Conservation (phyloP, 2,888 invertebrate genomes). For the Eilema griseolum region DNA sequence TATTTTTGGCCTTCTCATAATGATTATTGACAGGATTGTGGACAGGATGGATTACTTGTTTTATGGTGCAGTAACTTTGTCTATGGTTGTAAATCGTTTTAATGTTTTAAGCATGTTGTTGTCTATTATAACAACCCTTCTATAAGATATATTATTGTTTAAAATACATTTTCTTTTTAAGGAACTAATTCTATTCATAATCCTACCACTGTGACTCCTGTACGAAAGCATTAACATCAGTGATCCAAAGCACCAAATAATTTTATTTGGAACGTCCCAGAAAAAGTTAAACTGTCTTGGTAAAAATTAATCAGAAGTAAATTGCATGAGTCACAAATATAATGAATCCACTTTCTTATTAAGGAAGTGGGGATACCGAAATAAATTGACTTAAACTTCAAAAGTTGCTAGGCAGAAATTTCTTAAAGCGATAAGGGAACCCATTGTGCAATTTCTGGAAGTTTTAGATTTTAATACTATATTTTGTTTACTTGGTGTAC, state of each 20-base stretch:
- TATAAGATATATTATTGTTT: not conserved
- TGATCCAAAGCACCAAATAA: not conserved
- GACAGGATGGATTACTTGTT: slow-evolving; percentile 54
- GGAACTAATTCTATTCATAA: not conserved
- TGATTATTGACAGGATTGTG: slow-evolving; percentile 78
- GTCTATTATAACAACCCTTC: not conserved
- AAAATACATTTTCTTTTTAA: not conserved
- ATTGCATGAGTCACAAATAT: too few species aligned
- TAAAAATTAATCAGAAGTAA: too few species aligned
- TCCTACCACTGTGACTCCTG: not conserved
- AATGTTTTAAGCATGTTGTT: slow-evolving; percentile 23
- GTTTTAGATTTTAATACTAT: too few species aligned
- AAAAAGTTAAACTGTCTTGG: too few species aligned
- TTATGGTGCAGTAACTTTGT: slow-evolving; percentile 38
- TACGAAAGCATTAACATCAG: not conserved
- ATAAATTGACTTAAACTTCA: too few species aligned
- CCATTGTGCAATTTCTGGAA: too few species aligned
- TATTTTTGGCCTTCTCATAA: slow-evolving; percentile 81
- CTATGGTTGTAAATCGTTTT: slow-evolving; percentile 30
- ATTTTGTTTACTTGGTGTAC: too few species aligned
- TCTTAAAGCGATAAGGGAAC: too few species aligned
- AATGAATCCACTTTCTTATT: too few species aligned
- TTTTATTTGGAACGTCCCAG: too few species aligned
- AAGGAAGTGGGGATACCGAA: too few species aligned
- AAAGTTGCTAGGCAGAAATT: too few species aligned